These are phyloP conservation scores for Erpobdella octoculata DNA, from an alignment of 2,888 invertebrate species.

Conservation along the genomic window DNA sequence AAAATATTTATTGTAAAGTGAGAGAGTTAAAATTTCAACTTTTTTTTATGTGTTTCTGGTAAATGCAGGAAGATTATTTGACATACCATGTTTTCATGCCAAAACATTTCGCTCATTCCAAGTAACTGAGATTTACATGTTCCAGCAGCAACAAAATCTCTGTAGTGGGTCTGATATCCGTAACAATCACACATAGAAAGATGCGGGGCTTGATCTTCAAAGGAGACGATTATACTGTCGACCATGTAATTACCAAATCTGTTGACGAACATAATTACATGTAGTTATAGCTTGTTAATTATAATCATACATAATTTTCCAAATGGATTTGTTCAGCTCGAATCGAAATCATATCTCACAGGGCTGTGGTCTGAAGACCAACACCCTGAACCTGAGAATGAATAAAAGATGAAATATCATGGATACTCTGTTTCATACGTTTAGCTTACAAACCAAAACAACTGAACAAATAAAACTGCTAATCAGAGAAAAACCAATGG, in stretches of 20 bases:
- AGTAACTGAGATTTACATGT: conserved; percentile 24
- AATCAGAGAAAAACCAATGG: not conserved
- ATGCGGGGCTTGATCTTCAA: not conserved
- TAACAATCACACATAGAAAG: conserved; percentile 9
- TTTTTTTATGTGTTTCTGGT: too few relatives aligned
- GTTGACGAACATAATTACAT: not conserved
- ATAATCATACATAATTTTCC: not conserved
- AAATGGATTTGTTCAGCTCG: not conserved
- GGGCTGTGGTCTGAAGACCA: too few relatives aligned
- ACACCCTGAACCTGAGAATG: too few relatives aligned
- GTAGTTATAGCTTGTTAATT: not conserved
- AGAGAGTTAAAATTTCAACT: too few relatives aligned
- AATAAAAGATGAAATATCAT: too few relatives aligned
- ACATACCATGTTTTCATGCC: conserved; percentile 15
- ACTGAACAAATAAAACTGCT: too few relatives aligned
- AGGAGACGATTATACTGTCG: conserved; percentile 19
- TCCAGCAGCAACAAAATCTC: conserved; percentile 19
- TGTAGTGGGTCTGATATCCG: not conserved
- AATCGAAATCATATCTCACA: not conserved
- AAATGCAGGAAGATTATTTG: too few relatives aligned
- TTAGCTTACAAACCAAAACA: too few relatives aligned
- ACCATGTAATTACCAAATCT: conserved; percentile 27
- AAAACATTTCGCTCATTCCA: conserved; percentile 24
- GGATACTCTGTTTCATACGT: too few relatives aligned
- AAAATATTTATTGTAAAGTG: not conserved